These are phyloP conservation scores for Arvicola amphibius DNA, from an alignment of 2,797 vertebrate species.

Conservation along the genomic window DNA sequence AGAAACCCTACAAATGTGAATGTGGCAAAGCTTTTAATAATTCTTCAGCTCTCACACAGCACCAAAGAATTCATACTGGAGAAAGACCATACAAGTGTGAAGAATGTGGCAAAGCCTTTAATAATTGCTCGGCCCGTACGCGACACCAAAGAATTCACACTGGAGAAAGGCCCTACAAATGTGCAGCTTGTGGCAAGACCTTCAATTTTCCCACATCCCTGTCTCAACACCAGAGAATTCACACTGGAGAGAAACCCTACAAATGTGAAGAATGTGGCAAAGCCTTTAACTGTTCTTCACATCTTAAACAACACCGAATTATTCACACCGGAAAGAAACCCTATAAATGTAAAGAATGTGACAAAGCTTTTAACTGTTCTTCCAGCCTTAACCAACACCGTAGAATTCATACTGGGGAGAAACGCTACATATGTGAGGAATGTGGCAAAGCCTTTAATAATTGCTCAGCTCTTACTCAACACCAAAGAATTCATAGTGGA, in stretches of 20 bases:
- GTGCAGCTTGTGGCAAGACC: constrained; percentile 59
- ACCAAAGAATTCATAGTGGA: constrained; percentile 53
- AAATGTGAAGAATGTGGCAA: constrained; percentile 69
- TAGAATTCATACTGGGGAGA: constrained; percentile 72
- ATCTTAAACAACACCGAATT: constrained; percentile 76
- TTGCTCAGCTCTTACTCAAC: constrained; percentile 47
- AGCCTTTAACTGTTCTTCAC: constrained; percentile 75
- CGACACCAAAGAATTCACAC: constrained; percentile 44
- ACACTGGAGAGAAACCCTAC: constrained; percentile 79
- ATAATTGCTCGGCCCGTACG: constrained; percentile 37
- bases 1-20: constrained; percentile 70
- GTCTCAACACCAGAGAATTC: constrained; percentile 76
- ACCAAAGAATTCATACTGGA: constrained; percentile 55
- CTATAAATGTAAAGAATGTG: constrained; percentile 68
- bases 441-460: constrained; percentile 74
- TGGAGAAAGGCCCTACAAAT: constrained; percentile 37
- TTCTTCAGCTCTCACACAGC: constrained; percentile 53
- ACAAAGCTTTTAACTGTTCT: constrained; percentile 77
- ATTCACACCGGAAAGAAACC: constrained; percentile 78
- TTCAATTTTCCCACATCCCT: constrained; percentile 72
- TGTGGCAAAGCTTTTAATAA: constrained; percentile 75
- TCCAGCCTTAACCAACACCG: constrained; percentile 72
- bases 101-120: constrained; percentile 44
- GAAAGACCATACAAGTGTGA: constrained; percentile 49
- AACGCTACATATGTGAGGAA: constrained; percentile 30